Conservation (phyloP, 2,113 vertebrate species). For the Arenaria interpres region DNA sequence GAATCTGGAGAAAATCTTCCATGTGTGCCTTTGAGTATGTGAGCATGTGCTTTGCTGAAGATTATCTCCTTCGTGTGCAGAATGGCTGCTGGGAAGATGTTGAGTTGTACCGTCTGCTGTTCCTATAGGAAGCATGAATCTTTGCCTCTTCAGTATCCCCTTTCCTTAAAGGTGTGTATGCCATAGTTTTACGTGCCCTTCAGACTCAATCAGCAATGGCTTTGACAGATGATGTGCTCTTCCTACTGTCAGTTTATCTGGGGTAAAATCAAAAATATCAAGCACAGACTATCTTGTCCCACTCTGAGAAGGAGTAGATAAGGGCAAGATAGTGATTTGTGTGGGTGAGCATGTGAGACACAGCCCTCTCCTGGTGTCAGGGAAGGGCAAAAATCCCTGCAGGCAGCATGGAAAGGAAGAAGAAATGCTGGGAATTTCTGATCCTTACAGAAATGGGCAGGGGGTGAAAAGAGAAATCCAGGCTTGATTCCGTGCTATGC, state of each 20-base stretch:
- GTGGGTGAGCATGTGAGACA: not conserved
- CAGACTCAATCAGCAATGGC: not conserved
- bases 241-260: not conserved
- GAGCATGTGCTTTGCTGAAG: not conserved
- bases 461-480: not conserved
- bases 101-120: not conserved
- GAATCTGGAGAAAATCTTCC: not conserved
- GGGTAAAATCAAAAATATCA: not conserved
- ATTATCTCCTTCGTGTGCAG: not conserved
- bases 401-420: not conserved
- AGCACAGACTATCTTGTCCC: not conserved
- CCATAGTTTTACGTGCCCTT: not conserved
- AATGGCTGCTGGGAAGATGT: not conserved
- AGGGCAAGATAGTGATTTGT: not conserved
- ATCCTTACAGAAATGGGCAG: not conserved
- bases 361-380: not conserved
- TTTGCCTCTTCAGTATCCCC: not conserved
- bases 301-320: not conserved
- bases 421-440: not conserved
- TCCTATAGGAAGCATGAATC: not conserved
- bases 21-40: not conserved
- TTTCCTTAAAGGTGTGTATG: not conserved
- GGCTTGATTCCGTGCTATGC: not conserved
- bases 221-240: constrained; percentile 8
- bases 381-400: not conserved